Percentiles rank a stretch among this genome's conserved stretches.
Evolutionary conservation across 2,113 vertebrate species (phyloP).

Genomic region (Myotis yumanensis): DNA sequence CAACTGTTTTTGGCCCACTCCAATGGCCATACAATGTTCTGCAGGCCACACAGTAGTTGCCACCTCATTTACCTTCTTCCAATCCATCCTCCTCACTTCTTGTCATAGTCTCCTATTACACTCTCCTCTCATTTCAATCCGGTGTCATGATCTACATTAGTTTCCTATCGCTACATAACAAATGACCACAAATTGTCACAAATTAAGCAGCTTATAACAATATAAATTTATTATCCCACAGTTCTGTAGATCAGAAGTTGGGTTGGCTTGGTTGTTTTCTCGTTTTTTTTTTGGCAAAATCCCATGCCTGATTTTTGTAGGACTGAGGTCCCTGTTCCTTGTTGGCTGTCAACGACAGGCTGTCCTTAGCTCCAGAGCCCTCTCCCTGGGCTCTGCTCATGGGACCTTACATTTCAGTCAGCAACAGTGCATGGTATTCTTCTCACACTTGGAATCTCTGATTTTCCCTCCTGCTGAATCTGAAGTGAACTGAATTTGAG

Average conservation of each 20-base stretch:
- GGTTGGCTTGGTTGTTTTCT: not conserved
- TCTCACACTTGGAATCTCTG: not conserved
- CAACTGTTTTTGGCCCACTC: not conserved
- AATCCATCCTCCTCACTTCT: not conserved
- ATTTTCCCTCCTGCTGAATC: not conserved
- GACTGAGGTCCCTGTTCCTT: not conserved
- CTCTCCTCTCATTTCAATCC: not conserved
- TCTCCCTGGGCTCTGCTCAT: not conserved
- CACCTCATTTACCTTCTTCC: not conserved
- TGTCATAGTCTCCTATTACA: not conserved
- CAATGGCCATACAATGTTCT: not conserved
- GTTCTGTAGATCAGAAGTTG: not conserved
- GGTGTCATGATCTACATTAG: not conserved
- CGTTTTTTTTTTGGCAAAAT: not conserved
- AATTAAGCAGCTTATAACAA: conserved; percentile 6
- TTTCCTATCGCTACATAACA: conserved; percentile 13
- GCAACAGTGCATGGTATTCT: not conserved
- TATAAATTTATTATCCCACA: conserved; percentile 8
- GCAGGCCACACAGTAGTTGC: not conserved
- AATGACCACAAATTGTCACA: not conserved
- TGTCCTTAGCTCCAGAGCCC: not conserved
- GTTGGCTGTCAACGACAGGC: not conserved
- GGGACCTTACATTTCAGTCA: not conserved
- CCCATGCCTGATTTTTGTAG: not conserved
- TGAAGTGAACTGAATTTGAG: not conserved